Evolutionary conservation across 2,113 vertebrate genomes (phyloP).

Genomic region (Nicator chloris): DNA sequence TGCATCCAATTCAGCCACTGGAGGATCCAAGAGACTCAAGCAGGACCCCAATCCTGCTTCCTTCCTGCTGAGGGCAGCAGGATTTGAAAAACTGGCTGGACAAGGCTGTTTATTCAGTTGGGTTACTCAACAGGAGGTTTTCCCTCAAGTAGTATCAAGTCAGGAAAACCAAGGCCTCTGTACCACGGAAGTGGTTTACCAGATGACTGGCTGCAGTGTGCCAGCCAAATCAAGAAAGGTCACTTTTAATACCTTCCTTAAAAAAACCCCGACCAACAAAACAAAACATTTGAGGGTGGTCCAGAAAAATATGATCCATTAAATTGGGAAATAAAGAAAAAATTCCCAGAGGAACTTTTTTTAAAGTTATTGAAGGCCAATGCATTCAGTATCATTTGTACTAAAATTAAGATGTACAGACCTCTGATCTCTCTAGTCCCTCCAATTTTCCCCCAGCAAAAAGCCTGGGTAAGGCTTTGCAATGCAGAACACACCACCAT

Average conservation of each 20-base stretch:
- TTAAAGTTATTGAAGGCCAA: not conserved
- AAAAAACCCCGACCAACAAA: not conserved
- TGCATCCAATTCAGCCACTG: not conserved
- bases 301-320: not conserved
- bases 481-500: not conserved
- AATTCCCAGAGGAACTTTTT: not conserved
- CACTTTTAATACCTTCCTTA: not conserved
- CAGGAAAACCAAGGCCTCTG: not conserved
- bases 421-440: not conserved
- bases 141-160: not conserved
- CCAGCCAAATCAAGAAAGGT: not conserved
- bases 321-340: not conserved
- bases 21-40: not conserved
- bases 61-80: not conserved
- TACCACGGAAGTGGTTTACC: not conserved
- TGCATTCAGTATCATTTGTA: not conserved
- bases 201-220: not conserved
- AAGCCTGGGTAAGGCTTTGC: not conserved
- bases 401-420: not conserved
- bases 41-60: not conserved
- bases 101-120: not conserved
- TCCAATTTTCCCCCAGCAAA: not conserved
- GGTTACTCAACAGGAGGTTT: not conserved
- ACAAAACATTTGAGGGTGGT: not conserved
- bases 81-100: not conserved